phyloP scores from a whole-genome alignment of 2,888 invertebrate species.

The Rhagium mordax region DNA sequence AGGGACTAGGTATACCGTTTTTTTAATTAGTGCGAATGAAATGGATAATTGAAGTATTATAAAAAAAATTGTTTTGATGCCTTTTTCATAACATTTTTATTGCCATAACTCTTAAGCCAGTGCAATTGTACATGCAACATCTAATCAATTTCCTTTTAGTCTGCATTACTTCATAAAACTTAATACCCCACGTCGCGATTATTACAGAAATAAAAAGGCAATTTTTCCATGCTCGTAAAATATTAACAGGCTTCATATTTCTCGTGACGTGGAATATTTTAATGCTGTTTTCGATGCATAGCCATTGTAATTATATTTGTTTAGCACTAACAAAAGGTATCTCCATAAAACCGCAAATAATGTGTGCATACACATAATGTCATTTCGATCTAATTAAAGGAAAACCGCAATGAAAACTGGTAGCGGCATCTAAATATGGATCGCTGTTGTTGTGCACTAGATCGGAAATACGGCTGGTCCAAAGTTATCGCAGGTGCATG shows the following conservation, averaged over 20 bases:
- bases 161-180: no score
- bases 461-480: constrained; percentile 25
- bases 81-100: no score
- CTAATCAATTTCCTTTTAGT: no score
- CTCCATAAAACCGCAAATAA: constrained; percentile 31
- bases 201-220: neutral
- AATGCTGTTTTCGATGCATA: constrained; percentile 4
- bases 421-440: constrained; percentile 25
- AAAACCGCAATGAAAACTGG: constrained; percentile 30
- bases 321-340: constrained; percentile 11
- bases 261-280: neutral
- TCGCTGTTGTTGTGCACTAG: constrained; percentile 20
- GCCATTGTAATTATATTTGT: constrained; percentile 21
- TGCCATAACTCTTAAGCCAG: no score
- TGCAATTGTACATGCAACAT: no score
- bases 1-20: no score
- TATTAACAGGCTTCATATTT: neutral
- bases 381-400: constrained; percentile 38
- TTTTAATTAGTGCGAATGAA: no score
- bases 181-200: neutral
- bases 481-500: constrained; percentile 33
- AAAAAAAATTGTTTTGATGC: no score
- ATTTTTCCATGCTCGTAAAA: neutral
- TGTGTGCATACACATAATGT: constrained; percentile 28
- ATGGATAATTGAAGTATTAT: no score